phyloP scores from a whole-genome alignment of 2,888 invertebrate genomes.

The Drosophila robusta region DNA sequence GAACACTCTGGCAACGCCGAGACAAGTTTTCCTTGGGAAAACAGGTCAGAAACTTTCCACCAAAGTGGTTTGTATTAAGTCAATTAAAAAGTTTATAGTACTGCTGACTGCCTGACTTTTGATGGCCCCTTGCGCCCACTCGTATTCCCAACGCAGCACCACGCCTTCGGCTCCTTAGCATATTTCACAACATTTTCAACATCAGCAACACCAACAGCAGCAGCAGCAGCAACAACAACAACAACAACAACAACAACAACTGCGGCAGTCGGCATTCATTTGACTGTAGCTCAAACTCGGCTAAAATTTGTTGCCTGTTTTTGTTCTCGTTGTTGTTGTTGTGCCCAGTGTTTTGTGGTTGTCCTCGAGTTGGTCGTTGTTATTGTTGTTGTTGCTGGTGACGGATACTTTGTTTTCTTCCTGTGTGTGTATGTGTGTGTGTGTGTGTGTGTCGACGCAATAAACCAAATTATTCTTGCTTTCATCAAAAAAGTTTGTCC shows the following conservation, averaged over 20 bases:
- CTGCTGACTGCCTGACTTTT: conserved; percentile 78
- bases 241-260: conserved; percentile 33
- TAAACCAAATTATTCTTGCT: conserved; percentile 80
- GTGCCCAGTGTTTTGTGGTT: conserved; percentile 58
- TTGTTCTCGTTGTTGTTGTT: conserved; percentile 16
- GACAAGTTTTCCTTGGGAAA: conserved; percentile 71
- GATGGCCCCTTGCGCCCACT: conserved; percentile 46
- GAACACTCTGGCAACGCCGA: conserved; percentile 20
- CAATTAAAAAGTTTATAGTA: conserved; percentile 79
- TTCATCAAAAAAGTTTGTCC: conserved; percentile 75
- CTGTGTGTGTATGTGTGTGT: conserved; percentile 11
- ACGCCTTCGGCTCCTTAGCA: conserved; percentile 50
- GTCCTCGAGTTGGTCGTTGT: conserved; percentile 23
- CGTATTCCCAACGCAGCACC: conserved; percentile 4
- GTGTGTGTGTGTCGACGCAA: conserved; percentile 43
- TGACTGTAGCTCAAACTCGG: conserved; percentile 39
- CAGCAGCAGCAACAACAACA: conserved; percentile 49
- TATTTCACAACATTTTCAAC: conserved; percentile 71
- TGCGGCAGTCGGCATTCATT: conserved; percentile 59
- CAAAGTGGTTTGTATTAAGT: conserved; percentile 81
- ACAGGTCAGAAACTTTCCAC: conserved; percentile 78
- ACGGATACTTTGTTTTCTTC: conserved; percentile 42
- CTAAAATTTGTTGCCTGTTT: conserved; percentile 21
- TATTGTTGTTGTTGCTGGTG: conserved; percentile 33
- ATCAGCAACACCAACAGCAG: conserved; percentile 29